Evolutionary conservation across 2,113 vertebrate species (phyloP).

Genomic region (Phalacrocorax aristotelis): DNA sequence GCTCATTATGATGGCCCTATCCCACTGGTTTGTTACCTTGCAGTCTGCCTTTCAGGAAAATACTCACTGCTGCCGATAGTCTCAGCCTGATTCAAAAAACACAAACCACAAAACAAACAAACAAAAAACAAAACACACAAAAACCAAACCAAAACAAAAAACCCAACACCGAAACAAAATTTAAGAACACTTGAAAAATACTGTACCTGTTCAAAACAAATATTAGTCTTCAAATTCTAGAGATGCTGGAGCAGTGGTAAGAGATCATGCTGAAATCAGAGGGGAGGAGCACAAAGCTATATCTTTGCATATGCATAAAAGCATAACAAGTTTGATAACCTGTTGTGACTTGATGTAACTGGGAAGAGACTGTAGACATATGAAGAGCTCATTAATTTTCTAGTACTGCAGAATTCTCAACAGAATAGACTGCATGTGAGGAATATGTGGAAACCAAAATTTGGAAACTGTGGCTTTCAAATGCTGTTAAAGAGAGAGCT

Average conservation of each 20-base stretch:
- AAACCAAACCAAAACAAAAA: no score
- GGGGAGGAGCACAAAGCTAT: background rate
- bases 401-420: background rate
- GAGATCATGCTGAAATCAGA: background rate
- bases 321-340: background rate
- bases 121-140: no score
- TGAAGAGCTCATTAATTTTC: background rate
- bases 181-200: background rate
- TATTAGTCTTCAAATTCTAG: background rate
- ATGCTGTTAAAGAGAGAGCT: background rate
- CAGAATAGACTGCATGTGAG: background rate
- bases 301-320: background rate
- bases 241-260: background rate
- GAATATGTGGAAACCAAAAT: background rate
- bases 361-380: background rate
- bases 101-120: no score
- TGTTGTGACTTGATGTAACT: background rate
- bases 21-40: background rate
- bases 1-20: fast-evolving
- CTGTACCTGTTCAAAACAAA: no score
- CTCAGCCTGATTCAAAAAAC: background rate
- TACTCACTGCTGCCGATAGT: background rate
- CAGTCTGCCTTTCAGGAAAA: background rate
- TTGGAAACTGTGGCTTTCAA: background rate
- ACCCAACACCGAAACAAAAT: background rate